These are phyloP conservation scores for cattle (Bos taurus) DNA, from an alignment of 2,113 vertebrate species.

Conservation along the genomic window DNA sequence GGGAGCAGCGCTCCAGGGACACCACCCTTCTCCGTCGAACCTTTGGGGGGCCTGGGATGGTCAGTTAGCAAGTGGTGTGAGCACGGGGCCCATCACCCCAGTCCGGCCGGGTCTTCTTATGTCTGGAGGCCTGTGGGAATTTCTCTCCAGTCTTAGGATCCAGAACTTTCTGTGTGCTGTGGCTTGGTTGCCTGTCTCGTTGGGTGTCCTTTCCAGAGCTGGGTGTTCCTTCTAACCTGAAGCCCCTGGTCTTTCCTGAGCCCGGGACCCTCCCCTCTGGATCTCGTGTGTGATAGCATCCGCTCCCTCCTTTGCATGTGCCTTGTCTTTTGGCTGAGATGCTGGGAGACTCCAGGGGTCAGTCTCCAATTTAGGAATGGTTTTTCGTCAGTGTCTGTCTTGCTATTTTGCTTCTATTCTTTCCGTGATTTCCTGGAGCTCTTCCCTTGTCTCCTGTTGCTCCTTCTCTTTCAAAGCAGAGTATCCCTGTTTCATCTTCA, in stretches of 20 bases:
- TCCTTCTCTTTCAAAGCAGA: not conserved
- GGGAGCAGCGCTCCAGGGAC: fast-evolving
- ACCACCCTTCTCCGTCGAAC: not conserved
- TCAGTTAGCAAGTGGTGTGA: fast-evolving
- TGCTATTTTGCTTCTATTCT: not conserved
- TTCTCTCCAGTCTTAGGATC: not conserved
- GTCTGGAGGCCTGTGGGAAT: not conserved
- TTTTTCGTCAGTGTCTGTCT: not conserved
- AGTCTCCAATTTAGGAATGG: fast-evolving
- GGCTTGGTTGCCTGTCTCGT: fast-evolving
- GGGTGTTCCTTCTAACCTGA: not conserved
- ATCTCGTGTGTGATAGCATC: fast-evolving
- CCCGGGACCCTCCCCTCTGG: fast-evolving
- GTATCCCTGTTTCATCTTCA: fast-evolving
- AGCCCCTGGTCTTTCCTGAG: fast-evolving
- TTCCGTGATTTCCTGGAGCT: not conserved
- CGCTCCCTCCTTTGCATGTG: no score
- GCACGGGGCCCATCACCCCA: fast-evolving
- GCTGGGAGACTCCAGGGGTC: not conserved
- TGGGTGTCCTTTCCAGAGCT: not conserved
- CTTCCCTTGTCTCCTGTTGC: not conserved
- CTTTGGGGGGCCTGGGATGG: fast-evolving
- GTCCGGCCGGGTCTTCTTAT: not conserved
- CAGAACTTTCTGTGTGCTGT: not conserved
- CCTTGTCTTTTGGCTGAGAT: not conserved